phyloP scores from a whole-genome alignment of 2,797 vertebrate species.

The Phylloscopus collybita region DNA sequence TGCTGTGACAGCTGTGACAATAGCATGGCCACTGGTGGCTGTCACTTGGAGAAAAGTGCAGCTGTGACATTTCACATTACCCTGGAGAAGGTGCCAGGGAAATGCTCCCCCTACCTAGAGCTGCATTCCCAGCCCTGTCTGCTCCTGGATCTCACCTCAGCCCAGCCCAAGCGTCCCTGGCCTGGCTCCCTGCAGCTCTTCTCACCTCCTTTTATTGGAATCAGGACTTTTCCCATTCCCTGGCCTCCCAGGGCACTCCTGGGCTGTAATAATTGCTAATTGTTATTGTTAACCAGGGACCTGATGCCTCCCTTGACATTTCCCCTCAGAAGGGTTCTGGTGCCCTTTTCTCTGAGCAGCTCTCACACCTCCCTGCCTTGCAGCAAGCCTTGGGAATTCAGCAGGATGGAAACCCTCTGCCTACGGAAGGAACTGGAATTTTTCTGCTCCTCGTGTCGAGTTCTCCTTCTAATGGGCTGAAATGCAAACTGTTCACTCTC shows the following conservation, averaged over 20 bases:
- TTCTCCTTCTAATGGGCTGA: background rate
- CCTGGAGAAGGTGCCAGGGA: background rate
- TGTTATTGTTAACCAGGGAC: background rate
- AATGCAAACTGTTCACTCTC: background rate
- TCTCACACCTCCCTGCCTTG: background rate
- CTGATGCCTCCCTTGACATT: background rate
- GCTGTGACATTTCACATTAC: no score
- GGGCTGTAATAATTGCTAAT: background rate
- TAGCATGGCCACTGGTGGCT: no score
- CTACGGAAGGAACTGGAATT: background rate
- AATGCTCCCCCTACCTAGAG: fast-evolving
- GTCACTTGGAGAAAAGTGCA: no score
- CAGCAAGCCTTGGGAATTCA: slow-evolving; percentile 27
- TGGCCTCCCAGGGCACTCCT: background rate
- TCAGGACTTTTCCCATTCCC: background rate
- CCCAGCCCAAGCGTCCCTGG: background rate
- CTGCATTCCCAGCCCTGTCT: background rate
- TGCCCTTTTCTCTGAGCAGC: slow-evolving; percentile 23
- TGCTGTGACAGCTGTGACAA: no score
- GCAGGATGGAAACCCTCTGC: background rate
- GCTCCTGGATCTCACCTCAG: background rate
- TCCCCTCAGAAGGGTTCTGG: background rate
- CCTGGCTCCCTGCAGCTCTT: background rate
- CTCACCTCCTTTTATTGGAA: background rate
- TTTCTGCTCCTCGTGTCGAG: background rate